A percentile compares a stretch with the other conserved stretches of the same genome.
Evolutionary conservation across 1,140 invertebrate species (phyloP).

Genomic region (Diorhabda elongata): DNA sequence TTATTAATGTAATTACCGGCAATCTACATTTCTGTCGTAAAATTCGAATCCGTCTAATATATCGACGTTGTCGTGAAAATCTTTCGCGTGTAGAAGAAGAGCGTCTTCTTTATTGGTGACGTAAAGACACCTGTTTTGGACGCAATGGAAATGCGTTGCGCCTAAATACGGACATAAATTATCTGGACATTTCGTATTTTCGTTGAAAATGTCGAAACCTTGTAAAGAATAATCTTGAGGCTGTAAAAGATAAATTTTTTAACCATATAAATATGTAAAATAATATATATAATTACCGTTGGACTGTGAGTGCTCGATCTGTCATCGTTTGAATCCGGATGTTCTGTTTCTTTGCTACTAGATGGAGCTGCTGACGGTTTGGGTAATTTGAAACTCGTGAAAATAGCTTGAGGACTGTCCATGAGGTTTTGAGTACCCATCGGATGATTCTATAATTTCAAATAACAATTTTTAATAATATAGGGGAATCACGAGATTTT

Average conservation of each 20-base stretch:
- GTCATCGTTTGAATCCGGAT: conserved; percentile 40
- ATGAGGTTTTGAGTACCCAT: conserved; percentile 52
- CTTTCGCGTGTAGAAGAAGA: conserved; percentile 60
- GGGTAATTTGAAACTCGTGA: conserved; percentile 88
- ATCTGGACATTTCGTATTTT: conserved; percentile 47
- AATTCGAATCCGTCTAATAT: conserved; percentile 79
- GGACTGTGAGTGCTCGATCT: conserved; percentile 35
- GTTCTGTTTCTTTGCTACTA: conserved; percentile 49
- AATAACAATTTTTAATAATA: background rate
- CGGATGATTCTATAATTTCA: conserved; percentile 27
- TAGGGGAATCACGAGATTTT: too few species aligned
- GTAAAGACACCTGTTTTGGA: conserved; percentile 64
- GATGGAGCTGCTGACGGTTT: conserved; percentile 59
- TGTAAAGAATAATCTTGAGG: conserved; percentile 35
- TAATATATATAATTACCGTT: conserved; percentile 24
- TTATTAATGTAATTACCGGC: conserved; percentile 47
- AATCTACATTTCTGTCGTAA: conserved; percentile 75
- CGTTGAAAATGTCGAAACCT: conserved; percentile 43
- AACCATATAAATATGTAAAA: too few species aligned
- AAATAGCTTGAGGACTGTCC: conserved; percentile 81
- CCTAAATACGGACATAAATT: conserved; percentile 56
- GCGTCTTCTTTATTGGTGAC: conserved; percentile 44
- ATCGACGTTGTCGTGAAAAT: conserved; percentile 79
- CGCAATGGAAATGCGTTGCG: conserved; percentile 67
- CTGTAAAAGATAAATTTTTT: conserved; percentile 13